Percentiles rank a stretch among this genome's conserved stretches.
Evolutionary conservation across 2,888 invertebrate genomes (phyloP).

Genomic region (Trachelus troglodyta): DNA sequence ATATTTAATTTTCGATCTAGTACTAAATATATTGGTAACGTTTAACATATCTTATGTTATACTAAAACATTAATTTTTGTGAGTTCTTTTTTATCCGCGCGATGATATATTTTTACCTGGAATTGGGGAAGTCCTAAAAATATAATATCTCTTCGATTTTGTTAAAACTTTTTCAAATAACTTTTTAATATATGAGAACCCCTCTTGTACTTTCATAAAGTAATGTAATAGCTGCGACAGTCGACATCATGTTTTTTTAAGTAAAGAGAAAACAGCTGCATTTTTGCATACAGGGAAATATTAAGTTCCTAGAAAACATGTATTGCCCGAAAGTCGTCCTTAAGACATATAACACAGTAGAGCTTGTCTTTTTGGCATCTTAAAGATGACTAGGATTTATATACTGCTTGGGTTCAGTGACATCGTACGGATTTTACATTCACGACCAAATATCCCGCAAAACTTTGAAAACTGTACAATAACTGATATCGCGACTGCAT

Average conservation of each 20-base stretch:
- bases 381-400: not conserved
- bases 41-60: not conserved
- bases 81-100: not conserved
- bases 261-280: not conserved
- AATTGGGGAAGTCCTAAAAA: not conserved
- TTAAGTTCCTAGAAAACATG: not conserved
- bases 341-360: not conserved
- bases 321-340: not conserved
- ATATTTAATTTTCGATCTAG: not conserved
- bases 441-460: not conserved
- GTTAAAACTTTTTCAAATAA: not conserved
- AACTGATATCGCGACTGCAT: not conserved
- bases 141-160: not conserved
- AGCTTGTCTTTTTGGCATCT: not conserved
- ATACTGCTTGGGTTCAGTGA: not conserved
- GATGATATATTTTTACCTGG: not conserved
- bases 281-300: not conserved
- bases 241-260: not conserved
- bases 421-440: not conserved
- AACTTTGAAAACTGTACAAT: not conserved
- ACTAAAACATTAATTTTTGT: not conserved
- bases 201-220: not conserved
- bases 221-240: not conserved
- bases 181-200: not conserved
- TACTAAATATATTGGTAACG: not conserved